phyloP scores from a whole-genome alignment of 2,113 vertebrate species.

The Myrmophylax atrothorax region DNA sequence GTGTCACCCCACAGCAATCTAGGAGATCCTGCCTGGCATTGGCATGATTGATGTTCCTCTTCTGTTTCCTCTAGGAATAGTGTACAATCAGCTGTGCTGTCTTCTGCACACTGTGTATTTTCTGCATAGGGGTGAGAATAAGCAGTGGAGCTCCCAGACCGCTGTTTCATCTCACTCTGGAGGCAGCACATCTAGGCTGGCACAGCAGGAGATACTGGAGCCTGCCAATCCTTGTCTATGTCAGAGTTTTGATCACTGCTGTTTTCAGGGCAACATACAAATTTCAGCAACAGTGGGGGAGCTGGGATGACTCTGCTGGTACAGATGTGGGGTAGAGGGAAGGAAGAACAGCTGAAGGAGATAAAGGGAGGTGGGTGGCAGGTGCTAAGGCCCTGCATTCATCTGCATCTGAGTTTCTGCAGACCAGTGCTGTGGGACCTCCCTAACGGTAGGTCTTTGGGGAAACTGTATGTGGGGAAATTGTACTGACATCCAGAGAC shows the following conservation, averaged over 20 bases:
- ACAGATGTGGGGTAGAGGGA: background rate
- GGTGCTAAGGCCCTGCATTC: background rate
- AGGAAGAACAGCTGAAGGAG: background rate
- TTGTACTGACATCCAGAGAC: background rate
- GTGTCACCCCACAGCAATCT: background rate
- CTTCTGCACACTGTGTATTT: background rate
- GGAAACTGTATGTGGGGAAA: background rate
- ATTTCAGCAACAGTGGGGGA: background rate
- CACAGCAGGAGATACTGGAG: background rate
- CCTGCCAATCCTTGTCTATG: background rate
- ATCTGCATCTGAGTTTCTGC: background rate
- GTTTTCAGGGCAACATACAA: background rate
- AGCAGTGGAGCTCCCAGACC: background rate
- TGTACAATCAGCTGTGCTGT: rapidly evolving
- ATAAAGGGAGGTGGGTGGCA: background rate
- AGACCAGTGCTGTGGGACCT: background rate
- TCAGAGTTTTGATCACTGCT: background rate
- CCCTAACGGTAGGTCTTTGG: background rate
- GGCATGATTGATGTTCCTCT: background rate
- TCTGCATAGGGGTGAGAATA: background rate
- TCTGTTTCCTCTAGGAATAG: background rate
- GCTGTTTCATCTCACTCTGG: background rate
- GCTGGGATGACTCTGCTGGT: background rate
- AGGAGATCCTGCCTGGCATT: background rate
- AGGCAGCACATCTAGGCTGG: background rate